Percentiles rank a stretch among this genome's conserved stretches.
phyloP scores from a whole-genome alignment of 1,140 invertebrate genomes.

The Aphidius gifuensis region DNA sequence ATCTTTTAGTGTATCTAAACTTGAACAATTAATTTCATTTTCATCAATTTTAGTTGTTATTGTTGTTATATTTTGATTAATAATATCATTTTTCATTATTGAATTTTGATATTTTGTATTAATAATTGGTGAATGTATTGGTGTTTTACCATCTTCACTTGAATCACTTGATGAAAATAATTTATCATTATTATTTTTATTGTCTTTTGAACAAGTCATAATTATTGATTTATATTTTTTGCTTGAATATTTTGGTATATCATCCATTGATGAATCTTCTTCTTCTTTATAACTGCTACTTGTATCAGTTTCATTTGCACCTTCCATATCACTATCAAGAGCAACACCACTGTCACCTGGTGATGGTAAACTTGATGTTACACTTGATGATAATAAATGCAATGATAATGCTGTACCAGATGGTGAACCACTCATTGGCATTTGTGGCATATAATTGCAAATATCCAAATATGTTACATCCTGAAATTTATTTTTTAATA shows the following conservation, averaged over 20 bases:
- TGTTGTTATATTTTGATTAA: constrained; percentile 60
- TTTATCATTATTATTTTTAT: constrained; percentile 37
- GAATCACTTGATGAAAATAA: constrained; percentile 49
- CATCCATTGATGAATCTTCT: constrained; percentile 51
- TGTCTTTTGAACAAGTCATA: constrained; percentile 37
- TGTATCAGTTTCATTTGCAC: constrained; percentile 49
- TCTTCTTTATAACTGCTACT: constrained; percentile 51
- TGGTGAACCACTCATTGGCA: constrained; percentile 53
- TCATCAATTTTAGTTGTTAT: constrained; percentile 37
- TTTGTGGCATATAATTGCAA: constrained; percentile 54
- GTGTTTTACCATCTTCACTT: constrained; percentile 48
- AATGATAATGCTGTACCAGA: constrained; percentile 48
- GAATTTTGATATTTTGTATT: constrained; percentile 41
- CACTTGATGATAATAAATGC: constrained; percentile 47
- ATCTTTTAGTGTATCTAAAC: constrained; percentile 47
- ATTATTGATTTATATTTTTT: constrained; percentile 45
- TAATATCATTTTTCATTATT: constrained; percentile 56
- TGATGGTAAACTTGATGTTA: constrained; percentile 52
- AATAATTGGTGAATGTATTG: constrained; percentile 39
- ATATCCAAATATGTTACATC: constrained; percentile 53
- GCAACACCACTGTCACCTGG: constrained; percentile 53
- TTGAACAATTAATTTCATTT: constrained; percentile 46
- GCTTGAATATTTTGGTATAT: constrained; percentile 46
- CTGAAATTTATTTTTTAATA: constrained; percentile 27
- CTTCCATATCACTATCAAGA: constrained; percentile 53